Evolutionary conservation across 2,888 invertebrate species (phyloP), one percentile per base, ranked within the genome.

Genomic region (Acholoe squamosa): DNA sequence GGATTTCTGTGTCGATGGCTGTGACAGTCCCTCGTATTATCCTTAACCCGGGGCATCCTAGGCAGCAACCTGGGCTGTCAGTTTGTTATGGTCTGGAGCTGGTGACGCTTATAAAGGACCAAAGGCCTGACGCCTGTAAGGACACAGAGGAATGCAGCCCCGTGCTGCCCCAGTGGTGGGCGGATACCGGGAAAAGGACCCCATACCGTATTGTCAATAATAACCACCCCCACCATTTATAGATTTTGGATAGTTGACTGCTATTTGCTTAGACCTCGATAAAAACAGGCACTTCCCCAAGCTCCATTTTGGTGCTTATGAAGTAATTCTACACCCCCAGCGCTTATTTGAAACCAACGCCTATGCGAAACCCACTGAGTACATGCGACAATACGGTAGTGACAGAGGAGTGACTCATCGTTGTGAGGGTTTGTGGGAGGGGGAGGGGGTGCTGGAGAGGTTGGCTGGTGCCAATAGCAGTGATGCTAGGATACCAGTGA

Each of bases 61-160:
- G 34, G 43, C 76, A 7, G 28, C n/a, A n/a, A 25, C 43, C 80
- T 43, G 19, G 80, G 12, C 19, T 28, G 76, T 0, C 10, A 31
- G 61, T 7, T 61, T 61, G 61, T 61, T 61, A 19, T 61, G 3
- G 76, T 28, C 33, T 10, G 34, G 80, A n/a, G 80, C 34, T 34
- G 34, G 28, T 19, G 80, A 28, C 71, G 80, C 80, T 80, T 80
- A 80, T 80, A 80, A 34, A 25, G 80, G 5, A 43, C 43, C 3
- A 3, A 3, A 43, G 43, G 5, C 43, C 43, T 43, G 43, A 43
- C 43, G 43, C 43, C 43, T 43, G 43, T 43, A 43, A 31, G 34
- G 34, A 43, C 80, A 10, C 28, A 28, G 71, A 71, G 71, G 71
- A 71, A 71, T 71, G 71, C 28, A n/a, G 67, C 10, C n/a, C 19